These are phyloP conservation scores for Clivina fossor DNA, from an alignment of 2,888 invertebrate species.

Conservation along the genomic window DNA sequence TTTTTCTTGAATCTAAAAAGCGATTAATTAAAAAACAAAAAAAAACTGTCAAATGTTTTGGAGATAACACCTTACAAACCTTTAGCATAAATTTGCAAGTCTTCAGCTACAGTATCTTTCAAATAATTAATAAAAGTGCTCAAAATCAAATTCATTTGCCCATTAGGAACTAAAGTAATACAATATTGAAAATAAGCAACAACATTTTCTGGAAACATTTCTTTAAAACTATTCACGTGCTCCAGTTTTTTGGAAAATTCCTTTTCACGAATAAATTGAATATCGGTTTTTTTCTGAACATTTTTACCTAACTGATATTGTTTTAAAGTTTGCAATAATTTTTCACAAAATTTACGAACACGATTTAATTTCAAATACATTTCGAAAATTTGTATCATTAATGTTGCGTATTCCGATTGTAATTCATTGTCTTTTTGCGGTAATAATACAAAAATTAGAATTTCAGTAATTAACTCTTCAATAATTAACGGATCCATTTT, in stretches of 20 bases:
- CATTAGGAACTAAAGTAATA: constrained; percentile 45
- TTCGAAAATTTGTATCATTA: constrained; percentile 46
- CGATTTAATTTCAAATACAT: constrained; percentile 49
- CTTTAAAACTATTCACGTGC: constrained; percentile 36
- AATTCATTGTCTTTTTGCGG: constrained; percentile 40
- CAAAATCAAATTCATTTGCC: constrained; percentile 49
- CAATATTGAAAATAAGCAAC: constrained; percentile 46
- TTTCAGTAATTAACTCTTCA: constrained; percentile 44
- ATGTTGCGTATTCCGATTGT: constrained; percentile 42
- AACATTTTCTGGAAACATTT: constrained; percentile 46
- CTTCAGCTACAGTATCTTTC: constrained; percentile 41
- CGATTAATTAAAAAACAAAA: background rate
- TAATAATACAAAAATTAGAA: constrained; percentile 45
- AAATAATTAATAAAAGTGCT: constrained; percentile 48
- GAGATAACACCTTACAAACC: constrained; percentile 33
- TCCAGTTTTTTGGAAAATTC: constrained; percentile 16
- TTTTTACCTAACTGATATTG: constrained; percentile 36
- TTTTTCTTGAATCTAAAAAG: constrained; percentile 41
- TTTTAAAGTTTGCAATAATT: constrained; percentile 44
- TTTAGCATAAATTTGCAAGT: constrained; percentile 37
- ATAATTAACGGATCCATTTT: constrained; percentile 48
- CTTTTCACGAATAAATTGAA: constrained; percentile 16
- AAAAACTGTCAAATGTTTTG: constrained; percentile 10
- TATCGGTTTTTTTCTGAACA: constrained; percentile 2
- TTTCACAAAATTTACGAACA: constrained; percentile 48